Evolutionary conservation across 2,113 vertebrate species (phyloP).

Genomic region (Pterophyllum scalare): DNA sequence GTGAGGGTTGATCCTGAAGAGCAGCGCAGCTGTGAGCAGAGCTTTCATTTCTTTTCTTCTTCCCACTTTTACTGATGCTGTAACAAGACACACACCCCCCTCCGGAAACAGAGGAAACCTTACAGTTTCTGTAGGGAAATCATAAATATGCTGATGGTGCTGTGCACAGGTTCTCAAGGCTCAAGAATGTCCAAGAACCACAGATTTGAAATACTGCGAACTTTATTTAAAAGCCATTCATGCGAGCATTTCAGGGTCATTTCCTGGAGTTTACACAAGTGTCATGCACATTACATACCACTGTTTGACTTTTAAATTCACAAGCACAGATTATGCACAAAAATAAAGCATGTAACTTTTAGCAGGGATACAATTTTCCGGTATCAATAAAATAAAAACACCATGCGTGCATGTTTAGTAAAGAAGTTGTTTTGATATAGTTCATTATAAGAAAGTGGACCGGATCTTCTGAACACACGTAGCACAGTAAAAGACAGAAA

Average conservation of each 20-base stretch:
- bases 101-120: conserved; percentile 18
- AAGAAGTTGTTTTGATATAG: background rate
- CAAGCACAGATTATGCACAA: conserved; percentile 29
- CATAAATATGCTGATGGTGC: background rate
- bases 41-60: conserved; percentile 40
- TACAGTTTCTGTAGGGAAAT: background rate
- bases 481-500: conserved; percentile 7
- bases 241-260: conserved; percentile 28
- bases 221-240: conserved; percentile 68
- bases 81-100: conserved; percentile 4
- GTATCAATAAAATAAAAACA: conserved; percentile 10
- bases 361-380: background rate
- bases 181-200: background rate
- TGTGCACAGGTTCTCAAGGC: background rate
- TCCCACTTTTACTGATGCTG: conserved; percentile 32
- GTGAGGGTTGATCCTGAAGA: background rate
- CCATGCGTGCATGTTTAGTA: background rate
- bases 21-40: conserved; percentile 15
- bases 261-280: conserved; percentile 1
- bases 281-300: background rate
- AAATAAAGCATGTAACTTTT: conserved; percentile 45
- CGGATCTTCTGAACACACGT: background rate
- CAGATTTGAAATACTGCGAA: conserved; percentile 29
- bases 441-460: background rate
- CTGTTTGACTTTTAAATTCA: conserved; percentile 20